These are phyloP conservation scores for Campylorhamphus procurvoides DNA, from an alignment of 2,113 vertebrate species.

Conservation along the genomic window DNA sequence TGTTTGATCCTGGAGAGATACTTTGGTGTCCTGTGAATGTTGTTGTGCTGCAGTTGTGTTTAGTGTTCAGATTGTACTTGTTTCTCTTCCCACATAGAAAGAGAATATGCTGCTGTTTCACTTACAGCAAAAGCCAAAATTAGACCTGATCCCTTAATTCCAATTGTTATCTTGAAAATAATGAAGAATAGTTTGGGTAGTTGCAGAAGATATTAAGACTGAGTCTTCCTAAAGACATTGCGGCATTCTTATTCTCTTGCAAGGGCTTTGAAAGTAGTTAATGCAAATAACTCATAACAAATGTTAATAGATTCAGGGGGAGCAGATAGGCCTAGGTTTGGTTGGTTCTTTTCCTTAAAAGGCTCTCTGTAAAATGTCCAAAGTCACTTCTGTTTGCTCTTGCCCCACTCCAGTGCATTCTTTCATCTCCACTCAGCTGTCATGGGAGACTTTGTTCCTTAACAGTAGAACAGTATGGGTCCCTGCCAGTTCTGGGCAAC, in stretches of 20 bases:
- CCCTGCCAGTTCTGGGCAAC: background rate
- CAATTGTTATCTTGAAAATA: background rate
- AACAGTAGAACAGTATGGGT: background rate
- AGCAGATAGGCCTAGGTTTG: background rate
- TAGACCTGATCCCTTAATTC: background rate
- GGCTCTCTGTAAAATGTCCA: background rate
- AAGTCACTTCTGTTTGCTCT: background rate
- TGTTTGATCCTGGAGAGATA: background rate
- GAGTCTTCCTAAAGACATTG: background rate
- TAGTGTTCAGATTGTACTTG: background rate
- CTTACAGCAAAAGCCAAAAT: background rate
- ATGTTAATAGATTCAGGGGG: background rate
- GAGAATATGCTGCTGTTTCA: background rate
- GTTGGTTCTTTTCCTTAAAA: background rate
- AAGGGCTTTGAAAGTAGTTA: background rate
- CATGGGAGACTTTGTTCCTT: background rate
- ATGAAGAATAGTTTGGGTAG: background rate
- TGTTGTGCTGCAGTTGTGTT: background rate
- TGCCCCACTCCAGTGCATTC: background rate
- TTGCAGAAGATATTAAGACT: background rate
- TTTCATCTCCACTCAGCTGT: background rate
- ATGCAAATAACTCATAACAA: background rate
- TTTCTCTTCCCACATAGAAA: background rate
- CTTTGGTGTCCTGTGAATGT: background rate
- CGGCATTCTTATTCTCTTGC: background rate